Base-by-base conservation (phyloP, 1,140 invertebrate genomes). In the Lordiphosa stackelbergi region DNA sequence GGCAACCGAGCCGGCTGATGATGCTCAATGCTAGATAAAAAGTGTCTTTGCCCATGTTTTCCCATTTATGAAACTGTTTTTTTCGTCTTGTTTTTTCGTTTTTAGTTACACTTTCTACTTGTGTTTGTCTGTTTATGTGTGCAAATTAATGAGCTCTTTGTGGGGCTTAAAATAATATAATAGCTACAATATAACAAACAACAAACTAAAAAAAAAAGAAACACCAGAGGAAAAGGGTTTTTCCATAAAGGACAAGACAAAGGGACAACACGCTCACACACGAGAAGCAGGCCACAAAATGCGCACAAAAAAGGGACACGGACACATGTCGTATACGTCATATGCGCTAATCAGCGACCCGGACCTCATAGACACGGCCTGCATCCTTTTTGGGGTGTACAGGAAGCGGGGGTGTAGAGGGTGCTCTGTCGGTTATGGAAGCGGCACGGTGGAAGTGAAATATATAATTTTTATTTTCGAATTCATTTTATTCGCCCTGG, bases 131-230 rank as follows among this genome's bases (percentile, higher is more conserved):
- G 52, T 73, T 55, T 73, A 48, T 73, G 41, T 73, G 59, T 69
- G 47, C 37, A 81, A 71, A 79, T 81, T 79, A 79, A 81, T 79
- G 75, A 79, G 68, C 75, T 79, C 71, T 75, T 69, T 79, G 66
- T 81, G 66, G 55, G 49, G 36, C 75, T 81, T 74, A 66, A 62
- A 66, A 81, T 79, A 81, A 79, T 83, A 75, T 59, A 71, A 79
- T 79, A 61, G 63, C 63, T 58, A 51, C 63, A 66, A 65, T 56
- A 65, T 42, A 55, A 54, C 51, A 65, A 65, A 55, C 62, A 65
- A 53, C 11, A 53, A 19, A 53, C 51, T 41, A 31, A 54, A 54
- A 69, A 53, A 41, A 60, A 36, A 62, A 41, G 11, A 45, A 38
- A 40, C 45, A 53, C 43, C 38, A 60, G n/a, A 31, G 34, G 28